These are phyloP conservation scores for Choloepus hoffmanni DNA, from an alignment of 2,113 vertebrate species.

Conservation along the genomic window DNA sequence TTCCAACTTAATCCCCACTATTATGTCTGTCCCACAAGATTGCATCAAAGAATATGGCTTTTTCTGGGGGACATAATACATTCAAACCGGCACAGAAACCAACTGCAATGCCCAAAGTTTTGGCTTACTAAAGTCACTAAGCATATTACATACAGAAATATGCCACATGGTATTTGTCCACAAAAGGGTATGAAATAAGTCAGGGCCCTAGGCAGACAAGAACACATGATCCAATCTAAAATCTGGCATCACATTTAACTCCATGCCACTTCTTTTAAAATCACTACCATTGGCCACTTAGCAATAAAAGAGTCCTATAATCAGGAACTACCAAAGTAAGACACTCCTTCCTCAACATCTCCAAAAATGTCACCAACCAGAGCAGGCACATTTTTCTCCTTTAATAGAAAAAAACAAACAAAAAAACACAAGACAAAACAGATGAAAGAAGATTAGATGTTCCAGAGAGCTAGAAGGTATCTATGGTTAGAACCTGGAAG, in stretches of 20 bases:
- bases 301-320: background rate
- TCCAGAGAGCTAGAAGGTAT: background rate
- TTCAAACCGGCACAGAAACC: background rate
- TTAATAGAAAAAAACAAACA: background rate
- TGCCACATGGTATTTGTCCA: background rate
- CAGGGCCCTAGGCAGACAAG: background rate
- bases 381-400: background rate
- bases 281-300: background rate
- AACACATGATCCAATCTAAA: background rate
- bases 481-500: background rate
- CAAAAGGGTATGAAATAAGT: background rate
- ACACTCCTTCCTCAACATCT: background rate
- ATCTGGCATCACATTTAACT: background rate
- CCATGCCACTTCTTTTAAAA: conserved; percentile 8
- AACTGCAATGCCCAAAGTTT: background rate
- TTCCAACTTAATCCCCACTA: too few relatives aligned
- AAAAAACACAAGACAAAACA: conserved; percentile 32
- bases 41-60: too few relatives aligned
- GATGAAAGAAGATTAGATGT: background rate
- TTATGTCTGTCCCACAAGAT: too few relatives aligned
- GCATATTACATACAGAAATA: background rate
- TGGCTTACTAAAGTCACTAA: background rate
- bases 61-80: too few relatives aligned
- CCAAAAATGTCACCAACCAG: background rate
- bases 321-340: conserved; percentile 11